Percentiles rank a stretch among this genome's conserved stretches.
phyloP scores from a whole-genome alignment of 2,113 vertebrate species.

The Notothenia coriiceps region DNA sequence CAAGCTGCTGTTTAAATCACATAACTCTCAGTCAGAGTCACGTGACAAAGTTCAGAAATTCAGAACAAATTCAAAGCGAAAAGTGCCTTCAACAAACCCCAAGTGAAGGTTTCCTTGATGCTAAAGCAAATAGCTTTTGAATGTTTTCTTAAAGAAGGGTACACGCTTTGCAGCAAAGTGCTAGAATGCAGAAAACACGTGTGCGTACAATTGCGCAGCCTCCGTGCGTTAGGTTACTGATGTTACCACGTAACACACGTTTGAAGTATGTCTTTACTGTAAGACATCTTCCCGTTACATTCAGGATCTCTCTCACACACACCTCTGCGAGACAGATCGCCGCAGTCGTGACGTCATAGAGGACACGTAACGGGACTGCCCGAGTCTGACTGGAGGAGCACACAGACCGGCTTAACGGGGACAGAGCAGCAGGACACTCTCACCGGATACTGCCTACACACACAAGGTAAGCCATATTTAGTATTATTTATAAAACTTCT shows the following conservation, averaged over 20 bases:
- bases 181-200: not conserved
- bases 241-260: not conserved
- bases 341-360: slow-evolving; percentile 67
- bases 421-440: slow-evolving; percentile 23
- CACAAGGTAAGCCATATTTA: slow-evolving; percentile 32
- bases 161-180: not conserved
- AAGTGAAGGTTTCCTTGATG: not conserved
- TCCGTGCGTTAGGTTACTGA: not conserved
- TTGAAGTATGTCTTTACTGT: not conserved
- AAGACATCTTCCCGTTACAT: not conserved
- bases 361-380: slow-evolving; percentile 55
- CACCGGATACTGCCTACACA: not conserved
- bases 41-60: slow-evolving; percentile 3
- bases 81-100: not conserved
- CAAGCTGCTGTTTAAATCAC: slow-evolving; percentile 11
- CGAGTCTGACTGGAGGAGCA: slow-evolving; percentile 24
- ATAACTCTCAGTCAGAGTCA: slow-evolving; percentile 1
- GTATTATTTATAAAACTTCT: not conserved
- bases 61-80: not conserved
- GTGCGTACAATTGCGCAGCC: not conserved
- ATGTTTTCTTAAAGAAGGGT: not conserved
- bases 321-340: slow-evolving; percentile 12
- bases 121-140: not conserved
- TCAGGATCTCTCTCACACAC: not conserved
- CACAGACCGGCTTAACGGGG: not conserved